Evolutionary conservation across 2,888 invertebrate genomes (phyloP).

Genomic region (Pachydiplax longipennis): DNA sequence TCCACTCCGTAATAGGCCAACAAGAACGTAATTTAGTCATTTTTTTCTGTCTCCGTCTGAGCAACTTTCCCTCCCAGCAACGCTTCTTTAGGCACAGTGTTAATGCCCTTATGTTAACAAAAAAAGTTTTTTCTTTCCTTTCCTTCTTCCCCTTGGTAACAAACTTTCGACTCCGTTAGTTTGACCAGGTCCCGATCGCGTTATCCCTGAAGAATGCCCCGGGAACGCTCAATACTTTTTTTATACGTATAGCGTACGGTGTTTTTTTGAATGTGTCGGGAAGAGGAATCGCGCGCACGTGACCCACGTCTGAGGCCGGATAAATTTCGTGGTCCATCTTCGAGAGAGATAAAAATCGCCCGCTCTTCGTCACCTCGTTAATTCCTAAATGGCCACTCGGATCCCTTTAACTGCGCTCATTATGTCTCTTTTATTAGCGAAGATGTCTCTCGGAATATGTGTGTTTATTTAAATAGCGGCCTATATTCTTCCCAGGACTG

Average conservation of each 20-base stretch:
- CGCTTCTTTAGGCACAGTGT: not conserved
- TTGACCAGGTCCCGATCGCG: not conserved
- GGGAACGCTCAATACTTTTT: not conserved
- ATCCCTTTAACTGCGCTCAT: no score
- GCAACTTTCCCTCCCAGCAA: conserved; percentile 4
- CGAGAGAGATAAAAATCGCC: no score
- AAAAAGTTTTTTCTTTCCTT: not conserved
- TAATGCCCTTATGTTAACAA: conserved; percentile 16
- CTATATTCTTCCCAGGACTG: no score
- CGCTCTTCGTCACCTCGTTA: no score
- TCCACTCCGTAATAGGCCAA: not conserved
- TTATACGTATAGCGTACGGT: not conserved
- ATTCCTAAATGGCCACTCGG: no score
- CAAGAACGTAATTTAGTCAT: not conserved
- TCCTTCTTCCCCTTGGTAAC: not conserved
- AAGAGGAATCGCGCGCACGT: not conserved
- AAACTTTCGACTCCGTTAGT: conserved; percentile 32
- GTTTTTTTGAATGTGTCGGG: not conserved
- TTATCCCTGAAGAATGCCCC: not conserved
- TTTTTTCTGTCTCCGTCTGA: not conserved
- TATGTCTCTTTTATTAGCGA: no score
- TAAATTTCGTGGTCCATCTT: no score
- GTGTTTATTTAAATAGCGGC: no score
- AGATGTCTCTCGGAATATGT: no score
- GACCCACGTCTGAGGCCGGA: not conserved